Percentiles rank a stretch among this genome's conserved stretches.
phyloP scores from a whole-genome alignment of 1,140 invertebrate species.

The Nylanderia fulva region DNA sequence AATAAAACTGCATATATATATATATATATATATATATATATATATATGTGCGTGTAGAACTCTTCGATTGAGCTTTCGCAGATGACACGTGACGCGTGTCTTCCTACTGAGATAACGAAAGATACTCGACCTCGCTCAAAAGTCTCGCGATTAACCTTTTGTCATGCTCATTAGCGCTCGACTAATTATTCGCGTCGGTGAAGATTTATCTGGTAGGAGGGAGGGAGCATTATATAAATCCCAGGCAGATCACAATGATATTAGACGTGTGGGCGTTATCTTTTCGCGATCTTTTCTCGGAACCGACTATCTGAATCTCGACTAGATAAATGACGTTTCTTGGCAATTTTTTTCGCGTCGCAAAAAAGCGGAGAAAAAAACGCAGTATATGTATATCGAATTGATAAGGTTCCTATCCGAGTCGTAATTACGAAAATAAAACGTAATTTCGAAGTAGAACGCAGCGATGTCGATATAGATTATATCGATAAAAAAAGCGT shows the following conservation, averaged over 20 bases:
- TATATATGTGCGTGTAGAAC: not conserved
- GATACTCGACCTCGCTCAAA: not conserved
- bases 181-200: conserved; percentile 7
- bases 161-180: conserved; percentile 1
- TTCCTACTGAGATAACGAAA: conserved; percentile 48
- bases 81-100: not conserved
- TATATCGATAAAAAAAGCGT: conserved; percentile 43
- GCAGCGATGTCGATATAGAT: conserved; percentile 18
- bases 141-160: conserved; percentile 43
- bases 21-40: not conserved
- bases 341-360: not conserved
- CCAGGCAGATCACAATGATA: conserved; percentile 31
- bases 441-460: not conserved
- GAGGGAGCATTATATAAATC: conserved; percentile 36
- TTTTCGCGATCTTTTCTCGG: conserved; percentile 28
- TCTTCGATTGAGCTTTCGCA: conserved; percentile 40
- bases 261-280: conserved; percentile 24
- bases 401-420: not conserved
- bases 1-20: conserved; percentile 4
- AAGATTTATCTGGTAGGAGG: conserved; percentile 2
- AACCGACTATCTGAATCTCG: conserved; percentile 33
- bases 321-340: conserved; percentile 32
- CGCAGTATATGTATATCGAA: not conserved
- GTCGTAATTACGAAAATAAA: conserved; percentile 6
- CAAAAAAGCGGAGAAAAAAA: not conserved